These are phyloP conservation scores for Siniperca chuatsi DNA, from an alignment of 2,113 vertebrate species.

Conservation along the genomic window DNA sequence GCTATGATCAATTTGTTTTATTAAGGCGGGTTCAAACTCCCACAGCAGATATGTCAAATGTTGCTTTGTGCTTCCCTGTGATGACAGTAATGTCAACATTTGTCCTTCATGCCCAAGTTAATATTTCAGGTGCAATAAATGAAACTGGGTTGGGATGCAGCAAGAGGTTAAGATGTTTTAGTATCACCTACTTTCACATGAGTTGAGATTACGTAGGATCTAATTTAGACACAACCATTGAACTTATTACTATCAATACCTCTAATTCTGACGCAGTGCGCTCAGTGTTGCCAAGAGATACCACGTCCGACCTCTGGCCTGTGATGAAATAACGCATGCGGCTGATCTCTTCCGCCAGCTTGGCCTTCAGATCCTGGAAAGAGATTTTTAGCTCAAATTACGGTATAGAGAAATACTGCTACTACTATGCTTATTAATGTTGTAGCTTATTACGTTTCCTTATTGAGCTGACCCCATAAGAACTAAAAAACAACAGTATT, in stretches of 20 bases:
- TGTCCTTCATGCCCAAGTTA: constrained; percentile 9
- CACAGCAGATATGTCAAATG: background rate
- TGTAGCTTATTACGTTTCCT: background rate
- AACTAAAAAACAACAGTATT: background rate
- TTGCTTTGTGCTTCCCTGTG: background rate
- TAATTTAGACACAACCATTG: constrained; percentile 1
- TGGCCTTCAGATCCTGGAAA: constrained; percentile 90
- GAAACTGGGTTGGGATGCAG: constrained; percentile 19
- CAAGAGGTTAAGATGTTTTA: background rate
- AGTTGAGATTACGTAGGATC: background rate
- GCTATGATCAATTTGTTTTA: constrained; percentile 21
- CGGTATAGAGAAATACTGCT: background rate
- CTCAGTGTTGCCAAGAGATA: constrained; percentile 75
- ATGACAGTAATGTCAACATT: constrained; percentile 4
- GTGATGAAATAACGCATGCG: constrained; percentile 90
- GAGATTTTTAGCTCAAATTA: background rate
- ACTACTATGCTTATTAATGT: background rate
- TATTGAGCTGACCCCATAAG: background rate
- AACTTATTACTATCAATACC: constrained; percentile 76
- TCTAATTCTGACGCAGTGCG: constrained; percentile 88
- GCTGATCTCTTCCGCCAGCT: constrained; percentile 91
- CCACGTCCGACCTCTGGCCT: constrained; percentile 80
- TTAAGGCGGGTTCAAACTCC: constrained; percentile 25
- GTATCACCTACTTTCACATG: constrained; percentile 12
- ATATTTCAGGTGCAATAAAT: constrained; percentile 8